Evolutionary conservation across 2,113 vertebrate genomes (phyloP), one percentile per base, ranked within the genome.

Genomic region (Gallinago undulata): DNA sequence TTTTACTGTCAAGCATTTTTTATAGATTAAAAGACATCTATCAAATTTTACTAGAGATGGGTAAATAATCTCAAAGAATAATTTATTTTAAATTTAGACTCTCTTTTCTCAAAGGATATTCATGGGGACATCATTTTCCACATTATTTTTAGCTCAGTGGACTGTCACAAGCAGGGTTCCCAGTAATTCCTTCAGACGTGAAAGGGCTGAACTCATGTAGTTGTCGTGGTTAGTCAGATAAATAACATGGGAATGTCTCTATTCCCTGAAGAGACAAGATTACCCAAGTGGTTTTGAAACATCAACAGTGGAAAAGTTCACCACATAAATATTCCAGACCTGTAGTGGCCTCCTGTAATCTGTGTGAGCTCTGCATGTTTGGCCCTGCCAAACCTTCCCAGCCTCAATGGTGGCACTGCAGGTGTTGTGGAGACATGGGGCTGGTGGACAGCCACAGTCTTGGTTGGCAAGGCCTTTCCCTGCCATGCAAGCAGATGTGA

Each of bases 231-330:
- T 72, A 79, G 48, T 79, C 60, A 87, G 53, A 72, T 64, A 92
- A 90, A 92, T 78, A 75, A 78, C 35, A 37, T 84, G 90, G 50
- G 90, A 94, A 95, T 53, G 33, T 57, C 45, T 83, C 68, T 81
- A 41, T 89, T 84, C 47, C 56, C 60, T 87, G 47, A 90, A 87
- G 5, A 82, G 11, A 59, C 11, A 12, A 73, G 48, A 51, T 81
- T 90, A 55, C 30, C 19, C 63, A 31, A 84, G 56, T 0, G 1
- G 7, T 41, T 93, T 60, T 86, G 68, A 86, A 84, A 86, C 10
- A 9, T 39, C 25, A 79, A 51, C 31, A 25, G 11, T 66, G 30
- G 24, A 95, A 90, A 18, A 19, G 30, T 51, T 23, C 10, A 5
- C 31, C 2, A 1, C 1, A 7, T 55, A 84, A 87, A 84, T 84